These are phyloP conservation scores for Leucophenga varia DNA, from an alignment of 1,140 invertebrate genomes.

Conservation along the genomic window DNA sequence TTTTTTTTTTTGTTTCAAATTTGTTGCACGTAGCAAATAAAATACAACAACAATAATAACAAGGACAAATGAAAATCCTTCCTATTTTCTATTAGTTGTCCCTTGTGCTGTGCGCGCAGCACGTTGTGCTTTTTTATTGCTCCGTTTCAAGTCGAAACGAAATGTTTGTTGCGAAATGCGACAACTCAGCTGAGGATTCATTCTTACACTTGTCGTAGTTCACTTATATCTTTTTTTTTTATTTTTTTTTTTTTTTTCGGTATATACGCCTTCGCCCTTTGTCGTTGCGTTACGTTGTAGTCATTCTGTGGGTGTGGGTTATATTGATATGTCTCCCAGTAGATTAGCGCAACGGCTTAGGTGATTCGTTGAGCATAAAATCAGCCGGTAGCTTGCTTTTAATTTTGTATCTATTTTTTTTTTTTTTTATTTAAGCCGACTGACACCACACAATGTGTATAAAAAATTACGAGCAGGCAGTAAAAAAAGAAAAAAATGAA, in stretches of 20 bases:
- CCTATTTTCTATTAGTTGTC: slow-evolving; percentile 45
- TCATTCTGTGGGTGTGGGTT: slow-evolving; percentile 12
- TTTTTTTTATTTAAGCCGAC: slow-evolving; percentile 46
- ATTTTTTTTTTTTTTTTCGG: too few relatives aligned
- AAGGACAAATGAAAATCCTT: slow-evolving; percentile 6
- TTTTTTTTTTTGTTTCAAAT: too few relatives aligned
- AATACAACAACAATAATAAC: too few relatives aligned
- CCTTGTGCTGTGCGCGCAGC: slow-evolving; percentile 13
- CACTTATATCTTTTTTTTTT: too few relatives aligned
- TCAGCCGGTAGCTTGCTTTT: slow-evolving; percentile 35
- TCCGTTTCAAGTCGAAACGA: too few relatives aligned
- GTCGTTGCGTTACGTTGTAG: slow-evolving; percentile 16
- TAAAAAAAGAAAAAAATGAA: slow-evolving; percentile 16
- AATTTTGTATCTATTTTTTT: too few relatives aligned
- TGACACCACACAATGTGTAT: slow-evolving; percentile 53
- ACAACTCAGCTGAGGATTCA: too few relatives aligned
- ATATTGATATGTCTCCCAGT: slow-evolving; percentile 54
- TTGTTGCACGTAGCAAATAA: slow-evolving; percentile 8
- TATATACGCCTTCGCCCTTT: slow-evolving; percentile 17
- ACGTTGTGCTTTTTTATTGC: slow-evolving; percentile 44
- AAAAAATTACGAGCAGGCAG: slow-evolving; percentile 46
- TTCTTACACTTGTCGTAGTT: too few relatives aligned
- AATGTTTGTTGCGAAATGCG: too few relatives aligned
- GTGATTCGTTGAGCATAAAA: slow-evolving; percentile 15
- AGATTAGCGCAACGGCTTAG: slow-evolving; percentile 25